Evolutionary conservation across 2,113 vertebrate species (phyloP).

Genomic region (Onychostruthus taczanowskii): DNA sequence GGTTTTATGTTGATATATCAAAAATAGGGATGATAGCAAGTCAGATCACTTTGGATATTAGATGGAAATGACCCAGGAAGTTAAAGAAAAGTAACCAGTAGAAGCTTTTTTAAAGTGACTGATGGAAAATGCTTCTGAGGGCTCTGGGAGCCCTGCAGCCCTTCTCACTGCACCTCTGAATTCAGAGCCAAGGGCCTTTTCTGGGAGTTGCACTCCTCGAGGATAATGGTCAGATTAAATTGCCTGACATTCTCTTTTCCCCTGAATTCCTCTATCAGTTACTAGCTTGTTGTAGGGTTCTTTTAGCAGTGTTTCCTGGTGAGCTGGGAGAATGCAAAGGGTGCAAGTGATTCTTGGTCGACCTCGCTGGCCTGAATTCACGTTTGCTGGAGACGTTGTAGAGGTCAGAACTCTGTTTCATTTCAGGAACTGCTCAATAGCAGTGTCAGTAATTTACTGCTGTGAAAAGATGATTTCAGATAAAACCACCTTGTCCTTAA

Average conservation of each 20-base stretch:
- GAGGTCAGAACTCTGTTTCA: constrained; percentile 48
- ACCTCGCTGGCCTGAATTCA: background rate
- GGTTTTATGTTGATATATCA: background rate
- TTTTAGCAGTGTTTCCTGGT: background rate
- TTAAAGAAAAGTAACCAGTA: background rate
- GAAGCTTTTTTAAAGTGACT: background rate
- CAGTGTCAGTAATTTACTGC: background rate
- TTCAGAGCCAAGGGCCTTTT: background rate
- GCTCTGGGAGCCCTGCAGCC: background rate
- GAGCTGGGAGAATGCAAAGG: background rate
- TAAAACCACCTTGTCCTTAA: constrained; percentile 44
- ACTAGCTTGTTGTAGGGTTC: background rate
- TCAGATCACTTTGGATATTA: background rate
- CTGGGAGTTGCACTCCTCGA: background rate
- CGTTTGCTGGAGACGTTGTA: background rate
- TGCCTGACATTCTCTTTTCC: background rate
- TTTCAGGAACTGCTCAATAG: constrained; percentile 36
- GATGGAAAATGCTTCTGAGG: background rate
- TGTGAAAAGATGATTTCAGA: constrained; percentile 24
- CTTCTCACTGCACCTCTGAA: background rate
- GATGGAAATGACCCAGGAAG: background rate
- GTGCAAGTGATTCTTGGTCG: background rate
- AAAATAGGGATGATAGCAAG: background rate
- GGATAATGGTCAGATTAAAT: background rate
- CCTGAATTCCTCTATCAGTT: background rate